A percentile compares a stretch with the other conserved stretches of the same genome.
phyloP scores from a whole-genome alignment of 2,797 vertebrate genomes.

The Prionace glauca region DNA sequence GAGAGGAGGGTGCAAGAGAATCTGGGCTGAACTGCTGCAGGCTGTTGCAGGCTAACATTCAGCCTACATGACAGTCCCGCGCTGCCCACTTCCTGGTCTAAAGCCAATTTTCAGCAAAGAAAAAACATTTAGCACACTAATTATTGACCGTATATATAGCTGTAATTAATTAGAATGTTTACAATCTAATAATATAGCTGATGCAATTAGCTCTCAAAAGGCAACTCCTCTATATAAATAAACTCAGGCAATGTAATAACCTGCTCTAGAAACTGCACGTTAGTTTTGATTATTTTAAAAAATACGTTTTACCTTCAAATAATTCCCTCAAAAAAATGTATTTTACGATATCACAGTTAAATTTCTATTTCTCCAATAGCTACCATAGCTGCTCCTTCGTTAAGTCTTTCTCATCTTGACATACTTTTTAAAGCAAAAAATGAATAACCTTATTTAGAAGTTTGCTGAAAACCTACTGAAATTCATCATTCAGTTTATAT shows the following conservation, averaged over 20 bases:
- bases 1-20: not conserved
- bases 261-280: not conserved
- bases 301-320: not conserved
- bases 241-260: not conserved
- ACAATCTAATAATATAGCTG: not conserved
- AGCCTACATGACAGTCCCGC: not conserved
- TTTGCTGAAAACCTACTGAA: not conserved
- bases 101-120: not conserved
- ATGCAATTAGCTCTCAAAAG: constrained; percentile 1
- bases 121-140: not conserved
- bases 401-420: not conserved
- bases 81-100: not conserved
- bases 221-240: not conserved
- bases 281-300: not conserved
- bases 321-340: not conserved
- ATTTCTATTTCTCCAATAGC: not conserved
- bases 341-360: not conserved
- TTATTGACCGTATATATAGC: not conserved
- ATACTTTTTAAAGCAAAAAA: constrained; percentile 2
- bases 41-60: not conserved
- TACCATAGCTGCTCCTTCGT: not conserved
- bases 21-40: not conserved
- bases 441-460: constrained; percentile 5
- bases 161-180: constrained; percentile 4
- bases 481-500: not conserved